phyloP scores from a whole-genome alignment of 2,113 vertebrate genomes.

The Noctilio leporinus region DNA sequence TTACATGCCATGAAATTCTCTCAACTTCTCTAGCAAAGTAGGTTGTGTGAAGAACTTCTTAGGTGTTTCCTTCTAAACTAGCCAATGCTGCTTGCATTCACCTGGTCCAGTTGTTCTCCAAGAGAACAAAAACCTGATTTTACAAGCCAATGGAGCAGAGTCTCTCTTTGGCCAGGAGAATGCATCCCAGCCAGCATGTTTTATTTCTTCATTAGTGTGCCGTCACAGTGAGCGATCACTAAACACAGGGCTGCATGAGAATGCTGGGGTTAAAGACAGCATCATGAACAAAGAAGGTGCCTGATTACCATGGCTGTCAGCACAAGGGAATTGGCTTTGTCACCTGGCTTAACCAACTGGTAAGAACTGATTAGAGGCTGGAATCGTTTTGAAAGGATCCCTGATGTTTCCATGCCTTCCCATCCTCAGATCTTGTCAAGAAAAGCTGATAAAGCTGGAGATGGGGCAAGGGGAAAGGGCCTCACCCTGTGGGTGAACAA shows the following conservation, averaged over 20 bases:
- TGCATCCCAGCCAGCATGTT: conserved; percentile 81
- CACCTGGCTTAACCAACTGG: conserved; percentile 84
- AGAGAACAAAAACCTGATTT: conserved; percentile 85
- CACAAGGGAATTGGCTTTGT: conserved; percentile 82
- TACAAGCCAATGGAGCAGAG: conserved; percentile 84
- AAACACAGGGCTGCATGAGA: conserved; percentile 85
- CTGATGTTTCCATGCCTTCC: conserved; percentile 75
- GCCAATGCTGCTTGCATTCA: conserved; percentile 70
- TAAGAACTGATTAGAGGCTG: conserved; percentile 80
- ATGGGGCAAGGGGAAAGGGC: not conserved
- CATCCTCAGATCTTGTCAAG: conserved; percentile 63
- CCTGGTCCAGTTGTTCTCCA: conserved; percentile 78
- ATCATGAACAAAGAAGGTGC: conserved; percentile 82
- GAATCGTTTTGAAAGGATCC: conserved; percentile 75
- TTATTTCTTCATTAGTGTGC: conserved; percentile 89
- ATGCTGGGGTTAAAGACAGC: conserved; percentile 82
- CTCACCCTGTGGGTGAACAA: conserved; percentile 17
- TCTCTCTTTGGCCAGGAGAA: conserved; percentile 80
- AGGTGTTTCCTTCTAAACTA: conserved; percentile 75
- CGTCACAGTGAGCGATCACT: conserved; percentile 87
- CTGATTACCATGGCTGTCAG: conserved; percentile 84
- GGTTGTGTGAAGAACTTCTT: conserved; percentile 59
- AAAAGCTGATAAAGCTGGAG: conserved; percentile 41
- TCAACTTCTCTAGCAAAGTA: not conserved
- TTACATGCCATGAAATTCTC: not conserved